phyloP scores from a whole-genome alignment of 2,888 invertebrate genomes.

The Sacculina carcini region DNA sequence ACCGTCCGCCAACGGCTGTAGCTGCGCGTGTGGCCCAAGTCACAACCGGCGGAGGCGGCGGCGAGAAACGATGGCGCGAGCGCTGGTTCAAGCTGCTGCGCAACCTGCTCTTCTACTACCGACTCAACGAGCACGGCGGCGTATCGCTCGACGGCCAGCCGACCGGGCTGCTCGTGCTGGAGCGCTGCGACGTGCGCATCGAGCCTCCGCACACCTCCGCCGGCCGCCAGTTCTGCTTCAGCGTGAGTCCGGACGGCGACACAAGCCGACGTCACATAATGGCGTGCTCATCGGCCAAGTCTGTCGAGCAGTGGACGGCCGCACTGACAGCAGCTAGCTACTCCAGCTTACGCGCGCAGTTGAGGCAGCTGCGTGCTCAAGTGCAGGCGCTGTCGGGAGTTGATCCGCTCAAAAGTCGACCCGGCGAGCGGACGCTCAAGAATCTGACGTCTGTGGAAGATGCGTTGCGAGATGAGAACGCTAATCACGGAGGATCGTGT shows the following conservation, averaged over 20 bases:
- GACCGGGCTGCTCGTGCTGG: constrained; percentile 42
- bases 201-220: constrained; percentile 31
- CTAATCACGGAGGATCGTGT: too few relatives aligned
- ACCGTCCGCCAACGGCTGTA: constrained; percentile 27
- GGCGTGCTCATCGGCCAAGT: constrained; percentile 38
- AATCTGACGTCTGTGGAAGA: not conserved
- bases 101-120: constrained; percentile 49
- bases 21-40: too few relatives aligned
- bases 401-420: not conserved
- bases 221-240: constrained; percentile 44
- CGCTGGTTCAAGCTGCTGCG: constrained; percentile 45
- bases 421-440: constrained; percentile 1
- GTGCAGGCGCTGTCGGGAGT: not conserved
- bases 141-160: constrained; percentile 21
- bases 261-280: constrained; percentile 40
- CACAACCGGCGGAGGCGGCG: constrained; percentile 41
- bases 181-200: constrained; percentile 39
- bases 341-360: not conserved
- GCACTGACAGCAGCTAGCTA: constrained; percentile 21
- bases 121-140: constrained; percentile 37
- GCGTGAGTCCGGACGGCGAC: constrained; percentile 37
- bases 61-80: constrained; percentile 35
- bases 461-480: too few relatives aligned
- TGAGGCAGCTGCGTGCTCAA: not conserved
- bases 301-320: constrained; percentile 41